Percentiles rank a stretch among this genome's conserved stretches.
Conservation (phyloP, 2,113 vertebrate species). For the Nothobranchius furzeri region DNA sequence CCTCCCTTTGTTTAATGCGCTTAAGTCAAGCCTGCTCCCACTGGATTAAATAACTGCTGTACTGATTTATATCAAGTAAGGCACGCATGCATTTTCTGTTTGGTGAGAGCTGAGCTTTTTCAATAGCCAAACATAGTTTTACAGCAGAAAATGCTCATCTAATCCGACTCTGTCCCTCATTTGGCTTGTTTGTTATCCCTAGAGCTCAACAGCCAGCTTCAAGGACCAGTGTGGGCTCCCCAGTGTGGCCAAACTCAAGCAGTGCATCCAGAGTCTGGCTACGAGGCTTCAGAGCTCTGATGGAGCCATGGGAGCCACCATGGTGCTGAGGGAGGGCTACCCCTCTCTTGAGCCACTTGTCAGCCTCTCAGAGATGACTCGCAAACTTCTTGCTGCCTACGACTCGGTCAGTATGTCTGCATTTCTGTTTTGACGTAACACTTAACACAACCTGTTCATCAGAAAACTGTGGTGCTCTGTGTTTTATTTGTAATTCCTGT, state of each 20-base stretch:
- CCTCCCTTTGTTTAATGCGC: conserved; percentile 36
- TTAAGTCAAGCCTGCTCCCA: conserved; percentile 40
- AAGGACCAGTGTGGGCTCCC: conserved; percentile 98
- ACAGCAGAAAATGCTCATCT: conserved; percentile 26
- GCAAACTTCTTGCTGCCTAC: conserved; percentile 89
- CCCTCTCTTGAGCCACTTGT: conserved; percentile 89
- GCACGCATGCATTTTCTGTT: conserved; percentile 10
- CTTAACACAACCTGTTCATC: no score
- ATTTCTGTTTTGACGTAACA: no score
- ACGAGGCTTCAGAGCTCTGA: conserved; percentile 86
- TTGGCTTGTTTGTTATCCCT: conserved; percentile 15
- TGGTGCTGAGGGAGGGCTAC: conserved; percentile 88
- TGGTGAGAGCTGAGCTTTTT: conserved; percentile 7
- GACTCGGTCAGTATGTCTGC: conserved; percentile 82
- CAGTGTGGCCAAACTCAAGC: conserved; percentile 91
- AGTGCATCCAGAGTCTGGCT: conserved; percentile 93
- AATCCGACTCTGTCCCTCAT: conserved; percentile 20
- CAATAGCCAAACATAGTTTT: conserved; percentile 28
- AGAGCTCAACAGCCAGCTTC: conserved; percentile 89
- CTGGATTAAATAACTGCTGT: conserved; percentile 48
- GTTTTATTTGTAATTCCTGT: no score
- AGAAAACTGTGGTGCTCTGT: no score
- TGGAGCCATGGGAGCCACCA: conserved; percentile 81
- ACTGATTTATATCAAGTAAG: conserved; percentile 40
- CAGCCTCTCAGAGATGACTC: conserved; percentile 84